These are phyloP conservation scores for Pseudeuparius sepicola DNA, from an alignment of 2,888 invertebrate species.

Conservation along the genomic window DNA sequence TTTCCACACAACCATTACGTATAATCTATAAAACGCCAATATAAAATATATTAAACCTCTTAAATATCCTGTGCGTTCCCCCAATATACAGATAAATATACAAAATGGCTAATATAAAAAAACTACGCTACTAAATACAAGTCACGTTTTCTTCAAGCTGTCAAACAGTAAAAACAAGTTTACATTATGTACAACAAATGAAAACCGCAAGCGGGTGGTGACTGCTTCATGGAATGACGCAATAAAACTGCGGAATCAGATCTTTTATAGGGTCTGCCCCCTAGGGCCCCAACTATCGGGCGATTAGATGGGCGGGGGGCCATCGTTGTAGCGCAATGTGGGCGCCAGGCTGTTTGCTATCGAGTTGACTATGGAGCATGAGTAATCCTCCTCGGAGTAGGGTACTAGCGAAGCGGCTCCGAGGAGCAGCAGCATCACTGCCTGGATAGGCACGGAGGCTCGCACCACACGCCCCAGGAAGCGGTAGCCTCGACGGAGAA, in stretches of 20 bases:
- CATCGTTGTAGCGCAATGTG: constrained; percentile 81
- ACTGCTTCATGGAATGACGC: no score
- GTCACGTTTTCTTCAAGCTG: no score
- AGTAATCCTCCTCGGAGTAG: constrained; percentile 75
- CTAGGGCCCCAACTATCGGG: no score
- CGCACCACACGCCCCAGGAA: constrained; percentile 85
- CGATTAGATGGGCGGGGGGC: constrained; percentile 79
- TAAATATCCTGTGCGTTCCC: constrained; percentile 29
- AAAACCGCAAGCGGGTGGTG: no score
- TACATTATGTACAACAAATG: no score
- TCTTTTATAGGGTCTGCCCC: no score
- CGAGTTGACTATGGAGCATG: constrained; percentile 75
- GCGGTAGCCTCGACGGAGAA: constrained; percentile 64
- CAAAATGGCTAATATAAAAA: constrained; percentile 19
- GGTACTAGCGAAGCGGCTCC: constrained; percentile 91
- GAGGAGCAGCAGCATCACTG: constrained; percentile 82
- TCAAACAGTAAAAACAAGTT: no score
- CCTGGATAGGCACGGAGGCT: constrained; percentile 90
- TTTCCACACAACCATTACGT: neutral
- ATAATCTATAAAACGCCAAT: neutral
- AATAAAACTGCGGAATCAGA: no score
- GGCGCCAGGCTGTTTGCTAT: constrained; percentile 78
- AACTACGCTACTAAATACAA: no score
- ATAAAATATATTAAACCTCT: neutral
- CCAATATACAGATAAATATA: constrained; percentile 33